These are phyloP conservation scores for Galagoides demidoff DNA, from an alignment of 2,797 vertebrate genomes.

Conservation along the genomic window DNA sequence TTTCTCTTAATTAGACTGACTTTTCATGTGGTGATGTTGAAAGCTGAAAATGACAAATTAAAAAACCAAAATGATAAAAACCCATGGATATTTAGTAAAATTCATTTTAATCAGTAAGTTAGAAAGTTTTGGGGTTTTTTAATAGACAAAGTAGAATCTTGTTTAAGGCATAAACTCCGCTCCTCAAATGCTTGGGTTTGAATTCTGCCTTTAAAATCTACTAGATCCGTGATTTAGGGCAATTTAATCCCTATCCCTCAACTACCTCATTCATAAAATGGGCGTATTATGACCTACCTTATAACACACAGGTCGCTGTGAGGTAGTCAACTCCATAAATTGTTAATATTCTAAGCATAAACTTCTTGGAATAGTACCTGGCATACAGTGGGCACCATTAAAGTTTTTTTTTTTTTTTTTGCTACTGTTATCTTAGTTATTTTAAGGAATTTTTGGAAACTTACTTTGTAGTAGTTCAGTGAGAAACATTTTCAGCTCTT, in stretches of 20 bases:
- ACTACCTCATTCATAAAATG: neutral
- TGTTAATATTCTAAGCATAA: neutral
- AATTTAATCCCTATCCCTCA: neutral
- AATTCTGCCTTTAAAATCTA: neutral
- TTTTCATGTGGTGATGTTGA: neutral
- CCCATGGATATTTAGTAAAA: neutral
- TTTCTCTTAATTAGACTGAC: neutral
- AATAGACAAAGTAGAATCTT: neutral
- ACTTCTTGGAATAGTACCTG: neutral
- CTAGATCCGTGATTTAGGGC: neutral
- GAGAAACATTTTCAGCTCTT: conserved; percentile 11
- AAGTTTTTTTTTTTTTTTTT: neutral
- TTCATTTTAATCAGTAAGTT: neutral
- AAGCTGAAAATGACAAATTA: conserved; percentile 40
- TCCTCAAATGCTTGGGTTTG: neutral
- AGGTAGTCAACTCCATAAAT: neutral
- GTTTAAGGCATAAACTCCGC: neutral
- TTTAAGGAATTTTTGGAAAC: neutral
- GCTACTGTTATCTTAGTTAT: neutral
- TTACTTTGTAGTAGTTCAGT: neutral
- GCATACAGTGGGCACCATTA: neutral
- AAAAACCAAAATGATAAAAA: neutral
- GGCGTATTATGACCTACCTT: neutral
- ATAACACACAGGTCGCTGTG: neutral
- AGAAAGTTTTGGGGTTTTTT: neutral